Evolutionary conservation across 2,888 invertebrate species (phyloP), one percentile per base, ranked within the genome.

Genomic region (Sympetrum striolatum): DNA sequence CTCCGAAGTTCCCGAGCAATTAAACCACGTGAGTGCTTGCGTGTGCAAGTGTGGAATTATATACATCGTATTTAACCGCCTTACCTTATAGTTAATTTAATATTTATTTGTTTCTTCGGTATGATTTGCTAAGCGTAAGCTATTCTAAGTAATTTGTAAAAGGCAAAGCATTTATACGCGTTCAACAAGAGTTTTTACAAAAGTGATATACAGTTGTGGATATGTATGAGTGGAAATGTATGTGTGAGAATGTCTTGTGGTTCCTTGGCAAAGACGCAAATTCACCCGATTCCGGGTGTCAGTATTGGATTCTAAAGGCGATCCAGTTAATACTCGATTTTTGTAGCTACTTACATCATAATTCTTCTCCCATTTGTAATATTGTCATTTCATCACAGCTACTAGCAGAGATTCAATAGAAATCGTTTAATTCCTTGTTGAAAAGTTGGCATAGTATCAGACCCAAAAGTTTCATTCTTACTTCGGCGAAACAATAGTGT

Each of bases 51-150:
- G 73, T 73, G 73, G 31, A 73, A 22, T 31, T 37, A 37, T 22
- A 58, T 35, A 82, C n/a, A 82, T 60, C n/a, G 60, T 86, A 86
- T 86, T 58, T 73, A 73, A 73, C 31, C 31, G 73, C 73, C 86
- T 60, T 53, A 86, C n/a, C 53, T 82, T 60, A 86, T 86, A 64
- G 86, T 86, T 86, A 86, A 60, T 86, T 86, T 86, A 86, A 86
- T 86, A 82, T 82, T 82, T 86, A 82, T 53, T 82, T 53, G 37
- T 82, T 60, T 82, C 53, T 86, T 86, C 58, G 86, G 39, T 86
- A 86, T 86, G 86, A 86, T 86, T 86, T 86, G 86, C 86, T 86
- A 86, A 86, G 86, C 86, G 86, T 86, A 86, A 86, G 86, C 86
- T 60, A 86, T 86, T 86, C 86, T 86, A 86, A 86, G 86, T 86